These are phyloP conservation scores for Siniperca scherzeri DNA, from an alignment of 2,797 vertebrate species.

Conservation along the genomic window DNA sequence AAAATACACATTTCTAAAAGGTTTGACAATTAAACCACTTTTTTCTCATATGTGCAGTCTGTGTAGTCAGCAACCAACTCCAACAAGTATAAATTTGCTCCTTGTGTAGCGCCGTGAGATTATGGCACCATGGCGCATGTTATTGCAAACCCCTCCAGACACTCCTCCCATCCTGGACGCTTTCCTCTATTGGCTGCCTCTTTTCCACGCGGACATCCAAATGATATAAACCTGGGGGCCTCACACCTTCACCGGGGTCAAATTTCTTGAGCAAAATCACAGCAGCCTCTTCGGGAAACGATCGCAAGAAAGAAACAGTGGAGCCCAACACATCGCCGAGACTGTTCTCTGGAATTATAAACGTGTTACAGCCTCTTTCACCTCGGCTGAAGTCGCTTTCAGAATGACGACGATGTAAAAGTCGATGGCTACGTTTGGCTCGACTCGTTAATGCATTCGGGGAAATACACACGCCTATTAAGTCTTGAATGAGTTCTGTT, in stretches of 20 bases:
- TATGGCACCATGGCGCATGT: slow-evolving; percentile 58
- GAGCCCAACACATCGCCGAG: slow-evolving; percentile 15
- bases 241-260: slow-evolving; percentile 75
- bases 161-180: slow-evolving; percentile 75
- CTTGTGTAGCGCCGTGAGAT: slow-evolving; percentile 10
- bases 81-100: slow-evolving; percentile 26
- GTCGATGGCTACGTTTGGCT: background rate
- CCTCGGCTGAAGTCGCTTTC: background rate
- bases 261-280: slow-evolving; percentile 66
- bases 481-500: slow-evolving; percentile 52
- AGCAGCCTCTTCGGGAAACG: slow-evolving; percentile 39
- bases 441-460: background rate
- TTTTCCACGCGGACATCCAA: slow-evolving; percentile 61
- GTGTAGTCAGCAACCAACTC: background rate
- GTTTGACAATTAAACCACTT: background rate
- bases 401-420: slow-evolving; percentile 54
- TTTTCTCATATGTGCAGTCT: background rate
- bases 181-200: slow-evolving; percentile 75
- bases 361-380: background rate
- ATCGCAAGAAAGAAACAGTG: slow-evolving; percentile 18
- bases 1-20: background rate
- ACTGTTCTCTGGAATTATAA: slow-evolving; percentile 46
- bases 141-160: slow-evolving; percentile 51
- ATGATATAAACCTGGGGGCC: slow-evolving; percentile 82
- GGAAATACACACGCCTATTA: background rate